Evolutionary conservation across 2,797 vertebrate species (phyloP).

Genomic region (Oryzias dopingdopingensis): DNA sequence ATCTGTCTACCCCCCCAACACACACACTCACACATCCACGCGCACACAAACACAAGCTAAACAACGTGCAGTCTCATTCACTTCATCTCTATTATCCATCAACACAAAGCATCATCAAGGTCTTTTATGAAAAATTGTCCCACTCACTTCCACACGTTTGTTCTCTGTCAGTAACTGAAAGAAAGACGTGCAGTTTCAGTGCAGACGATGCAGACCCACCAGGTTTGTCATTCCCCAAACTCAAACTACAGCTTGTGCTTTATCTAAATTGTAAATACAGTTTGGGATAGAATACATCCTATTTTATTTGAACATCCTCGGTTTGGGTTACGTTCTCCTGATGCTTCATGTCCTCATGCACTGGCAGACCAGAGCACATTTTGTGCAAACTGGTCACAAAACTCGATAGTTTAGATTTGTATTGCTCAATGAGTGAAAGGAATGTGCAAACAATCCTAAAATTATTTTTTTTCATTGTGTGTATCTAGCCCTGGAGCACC

Average conservation of each 20-base stretch:
- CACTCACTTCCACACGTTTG: constrained; percentile 28
- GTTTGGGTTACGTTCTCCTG: too few relatives aligned
- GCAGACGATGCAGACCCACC: background rate
- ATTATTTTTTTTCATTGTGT: too few relatives aligned
- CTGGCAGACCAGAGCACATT: too few relatives aligned
- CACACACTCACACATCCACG: background rate
- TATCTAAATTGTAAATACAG: too few relatives aligned
- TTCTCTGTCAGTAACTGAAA: constrained; percentile 12
- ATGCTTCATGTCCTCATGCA: too few relatives aligned
- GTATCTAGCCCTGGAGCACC: too few relatives aligned
- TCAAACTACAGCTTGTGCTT: background rate
- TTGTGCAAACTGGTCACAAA: too few relatives aligned
- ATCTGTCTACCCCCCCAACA: constrained; percentile 21
- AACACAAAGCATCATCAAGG: constrained; percentile 46
- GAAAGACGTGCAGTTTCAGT: constrained; percentile 7
- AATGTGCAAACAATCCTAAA: too few relatives aligned
- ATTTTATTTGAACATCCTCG: too few relatives aligned
- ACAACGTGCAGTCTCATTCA: constrained; percentile 9
- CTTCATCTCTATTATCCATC: constrained; percentile 23
- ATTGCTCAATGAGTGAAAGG: too few relatives aligned
- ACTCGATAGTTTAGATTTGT: too few relatives aligned
- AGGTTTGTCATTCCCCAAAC: background rate
- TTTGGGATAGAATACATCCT: too few relatives aligned
- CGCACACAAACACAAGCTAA: constrained; percentile 4
- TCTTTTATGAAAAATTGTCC: constrained; percentile 27